Percentiles rank a stretch among this genome's conserved stretches.
Evolutionary conservation across 2,888 invertebrate genomes (phyloP).

Genomic region (Vesta saturnalis): DNA sequence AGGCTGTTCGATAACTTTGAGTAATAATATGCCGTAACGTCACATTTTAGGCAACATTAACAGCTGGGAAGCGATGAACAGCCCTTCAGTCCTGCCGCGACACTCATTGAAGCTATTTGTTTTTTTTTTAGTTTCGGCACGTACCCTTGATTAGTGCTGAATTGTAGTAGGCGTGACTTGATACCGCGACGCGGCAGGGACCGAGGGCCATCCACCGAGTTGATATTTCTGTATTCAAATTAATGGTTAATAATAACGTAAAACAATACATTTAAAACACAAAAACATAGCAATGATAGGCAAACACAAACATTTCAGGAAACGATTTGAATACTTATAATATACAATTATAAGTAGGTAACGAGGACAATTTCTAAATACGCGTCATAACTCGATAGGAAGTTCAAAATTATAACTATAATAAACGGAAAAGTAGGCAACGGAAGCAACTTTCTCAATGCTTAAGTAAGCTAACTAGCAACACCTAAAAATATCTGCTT

Average conservation of each 20-base stretch:
- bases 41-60: slow-evolving; percentile 22
- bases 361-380: too few relatives aligned
- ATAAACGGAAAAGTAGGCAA: too few relatives aligned
- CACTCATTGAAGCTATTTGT: slow-evolving; percentile 40
- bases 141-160: slow-evolving; percentile 90
- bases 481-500: too few relatives aligned
- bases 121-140: slow-evolving; percentile 61
- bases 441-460: too few relatives aligned
- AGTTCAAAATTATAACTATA: too few relatives aligned
- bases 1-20: slow-evolving; percentile 76
- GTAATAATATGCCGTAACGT: slow-evolving; percentile 25
- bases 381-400: too few relatives aligned
- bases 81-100: slow-evolving; percentile 61
- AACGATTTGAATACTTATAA: too few relatives aligned
- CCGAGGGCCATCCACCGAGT: slow-evolving; percentile 83
- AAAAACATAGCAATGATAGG: too few relatives aligned
- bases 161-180: slow-evolving; percentile 90
- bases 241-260: not conserved
- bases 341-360: too few relatives aligned
- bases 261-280: too few relatives aligned
- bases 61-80: slow-evolving; percentile 51
- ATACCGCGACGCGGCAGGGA: slow-evolving; percentile 89
- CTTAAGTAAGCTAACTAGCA: too few relatives aligned
- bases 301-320: too few relatives aligned
- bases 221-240: slow-evolving; percentile 58